Evolutionary conservation across 2,888 invertebrate genomes (phyloP).

Genomic region (Monochamus alternatus): DNA sequence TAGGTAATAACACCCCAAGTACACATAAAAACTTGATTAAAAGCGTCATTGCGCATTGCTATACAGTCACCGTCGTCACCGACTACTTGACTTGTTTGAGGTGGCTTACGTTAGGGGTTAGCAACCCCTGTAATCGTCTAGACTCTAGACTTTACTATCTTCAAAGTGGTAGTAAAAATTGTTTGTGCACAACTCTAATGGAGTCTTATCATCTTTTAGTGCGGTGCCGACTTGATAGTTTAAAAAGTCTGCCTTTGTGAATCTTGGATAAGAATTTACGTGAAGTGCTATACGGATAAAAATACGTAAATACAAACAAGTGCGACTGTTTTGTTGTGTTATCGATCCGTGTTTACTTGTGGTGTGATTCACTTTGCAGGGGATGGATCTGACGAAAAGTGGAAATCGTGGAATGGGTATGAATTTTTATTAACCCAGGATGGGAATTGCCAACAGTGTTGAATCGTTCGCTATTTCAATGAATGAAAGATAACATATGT

Average conservation of each 20-base stretch:
- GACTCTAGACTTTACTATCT: constrained; percentile 19
- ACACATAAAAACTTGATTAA: too few relatives aligned
- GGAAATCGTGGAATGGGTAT: constrained; percentile 15
- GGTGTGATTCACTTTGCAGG: constrained; percentile 21
- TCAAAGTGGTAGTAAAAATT: constrained; percentile 15
- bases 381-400: background rate
- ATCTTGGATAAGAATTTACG: background rate
- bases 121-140: constrained; percentile 34
- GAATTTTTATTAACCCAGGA: background rate
- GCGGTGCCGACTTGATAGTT: constrained; percentile 1
- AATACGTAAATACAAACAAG: constrained; percentile 30
- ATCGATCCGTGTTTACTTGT: constrained; percentile 32
- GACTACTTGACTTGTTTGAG: constrained; percentile 13
- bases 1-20: too few relatives aligned
- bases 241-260: constrained; percentile 5
- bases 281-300: constrained; percentile 4
- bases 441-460: background rate
- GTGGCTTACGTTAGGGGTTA: constrained; percentile 25
- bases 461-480: too few relatives aligned
- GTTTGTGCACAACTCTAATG: constrained; percentile 12
- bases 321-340: constrained; percentile 31
- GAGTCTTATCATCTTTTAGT: constrained; percentile 23
- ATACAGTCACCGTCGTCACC: background rate
- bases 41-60: constrained; percentile 18
- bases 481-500: too few relatives aligned